Percentiles rank a stretch among this genome's conserved stretches.
phyloP scores from a whole-genome alignment of 2,797 vertebrate species.

The Gorsachius magnificus region DNA sequence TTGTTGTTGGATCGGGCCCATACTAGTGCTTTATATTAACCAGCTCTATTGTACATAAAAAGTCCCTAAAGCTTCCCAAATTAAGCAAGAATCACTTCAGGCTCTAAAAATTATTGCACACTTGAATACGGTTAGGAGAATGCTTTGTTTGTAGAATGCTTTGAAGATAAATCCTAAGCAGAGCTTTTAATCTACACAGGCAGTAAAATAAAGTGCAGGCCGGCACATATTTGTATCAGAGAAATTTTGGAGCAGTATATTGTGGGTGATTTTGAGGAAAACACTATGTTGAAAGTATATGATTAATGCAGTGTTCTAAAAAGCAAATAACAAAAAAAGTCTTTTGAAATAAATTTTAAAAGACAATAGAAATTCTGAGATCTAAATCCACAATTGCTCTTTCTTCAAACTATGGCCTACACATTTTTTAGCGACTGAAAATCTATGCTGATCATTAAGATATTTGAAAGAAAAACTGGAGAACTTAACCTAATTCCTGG shows the following conservation, averaged over 20 bases:
- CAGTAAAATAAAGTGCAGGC: neutral
- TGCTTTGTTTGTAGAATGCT: slow-evolving; percentile 13
- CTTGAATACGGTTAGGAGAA: neutral
- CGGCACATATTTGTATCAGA: neutral
- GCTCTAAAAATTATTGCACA: neutral
- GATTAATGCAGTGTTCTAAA: neutral
- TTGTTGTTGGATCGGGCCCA: neutral
- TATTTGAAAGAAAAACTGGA: neutral
- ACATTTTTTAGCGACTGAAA: neutral
- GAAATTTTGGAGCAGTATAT: neutral
- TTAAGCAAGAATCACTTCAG: slow-evolving; percentile 3
- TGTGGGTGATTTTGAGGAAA: neutral
- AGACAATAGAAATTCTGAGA: neutral
- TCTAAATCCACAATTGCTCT: neutral
- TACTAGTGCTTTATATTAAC: neutral
- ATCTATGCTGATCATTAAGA: neutral
- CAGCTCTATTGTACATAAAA: neutral
- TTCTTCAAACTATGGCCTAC: neutral
- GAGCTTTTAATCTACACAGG: neutral
- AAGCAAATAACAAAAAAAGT: neutral
- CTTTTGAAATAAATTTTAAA: neutral
- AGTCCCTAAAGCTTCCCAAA: neutral
- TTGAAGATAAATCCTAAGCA: slow-evolving; percentile 11
- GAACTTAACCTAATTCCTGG: neutral
- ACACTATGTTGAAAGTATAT: neutral